Evolutionary conservation across 2,113 vertebrate genomes (phyloP).

Genomic region (Capreolus pygargus): DNA sequence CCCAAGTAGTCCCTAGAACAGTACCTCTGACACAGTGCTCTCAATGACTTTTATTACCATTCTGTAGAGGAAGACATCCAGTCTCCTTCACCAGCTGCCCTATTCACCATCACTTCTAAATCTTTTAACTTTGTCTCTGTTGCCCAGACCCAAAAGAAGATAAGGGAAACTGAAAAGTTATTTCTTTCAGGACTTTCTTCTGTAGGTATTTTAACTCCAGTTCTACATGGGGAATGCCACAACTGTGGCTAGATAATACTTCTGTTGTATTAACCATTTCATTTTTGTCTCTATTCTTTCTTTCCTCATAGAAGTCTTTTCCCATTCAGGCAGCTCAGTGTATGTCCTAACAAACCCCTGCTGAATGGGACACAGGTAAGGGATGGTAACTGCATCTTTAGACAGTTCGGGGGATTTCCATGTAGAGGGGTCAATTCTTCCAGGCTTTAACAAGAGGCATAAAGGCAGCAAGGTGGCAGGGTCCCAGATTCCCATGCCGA

Average conservation of each 20-base stretch:
- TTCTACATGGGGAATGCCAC: not conserved
- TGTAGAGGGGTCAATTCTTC: not conserved
- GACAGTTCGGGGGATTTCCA: not conserved
- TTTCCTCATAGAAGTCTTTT: not conserved
- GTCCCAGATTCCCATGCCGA: not conserved
- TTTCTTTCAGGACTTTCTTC: not conserved
- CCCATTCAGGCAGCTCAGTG: not conserved
- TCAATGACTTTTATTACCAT: not conserved
- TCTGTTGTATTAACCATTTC: not conserved
- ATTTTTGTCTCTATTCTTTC: not conserved
- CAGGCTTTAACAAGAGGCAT: not conserved
- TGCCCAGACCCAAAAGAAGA: not conserved
- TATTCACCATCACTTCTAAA: not conserved
- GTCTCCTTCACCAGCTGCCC: not conserved
- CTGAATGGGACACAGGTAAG: not conserved
- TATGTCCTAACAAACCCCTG: not conserved
- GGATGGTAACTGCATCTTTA: not conserved
- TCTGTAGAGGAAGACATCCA: not conserved
- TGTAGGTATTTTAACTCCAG: not conserved
- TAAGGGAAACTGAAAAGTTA: not conserved
- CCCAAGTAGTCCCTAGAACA: not conserved
- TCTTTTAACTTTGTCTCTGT: not conserved
- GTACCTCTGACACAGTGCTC: not conserved
- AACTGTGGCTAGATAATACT: not conserved
- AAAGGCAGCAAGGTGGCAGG: not conserved